Evolutionary conservation across 1,140 invertebrate species (phyloP).

Genomic region (Melipona quadrifasciata): DNA sequence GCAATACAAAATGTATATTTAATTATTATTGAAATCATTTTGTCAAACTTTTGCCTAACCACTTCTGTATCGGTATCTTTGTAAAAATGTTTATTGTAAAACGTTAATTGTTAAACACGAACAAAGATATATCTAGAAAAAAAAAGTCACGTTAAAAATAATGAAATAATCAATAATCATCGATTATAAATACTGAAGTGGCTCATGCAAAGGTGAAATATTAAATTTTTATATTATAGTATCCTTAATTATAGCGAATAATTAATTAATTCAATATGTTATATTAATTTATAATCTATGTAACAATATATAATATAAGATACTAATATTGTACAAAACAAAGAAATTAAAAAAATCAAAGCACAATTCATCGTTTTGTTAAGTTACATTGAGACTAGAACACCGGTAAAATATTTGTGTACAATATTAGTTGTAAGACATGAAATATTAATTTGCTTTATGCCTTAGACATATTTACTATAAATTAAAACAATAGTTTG

Average conservation of each 20-base stretch:
- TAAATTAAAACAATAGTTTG: constrained; percentile 71
- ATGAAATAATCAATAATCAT: not conserved
- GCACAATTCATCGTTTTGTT: constrained; percentile 59
- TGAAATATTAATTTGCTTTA: constrained; percentile 74
- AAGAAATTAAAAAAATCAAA: constrained; percentile 66
- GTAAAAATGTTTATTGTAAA: not conserved
- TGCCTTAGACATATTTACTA: constrained; percentile 74
- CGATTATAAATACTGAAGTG: constrained; percentile 20
- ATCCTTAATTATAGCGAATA: constrained; percentile 36
- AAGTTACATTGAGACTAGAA: constrained; percentile 58
- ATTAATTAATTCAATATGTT: constrained; percentile 45
- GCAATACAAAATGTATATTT: constrained; percentile 36
- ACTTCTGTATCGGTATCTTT: constrained; percentile 19
- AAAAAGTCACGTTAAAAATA: not conserved
- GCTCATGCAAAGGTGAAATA: constrained; percentile 49
- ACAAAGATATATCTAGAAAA: not conserved
- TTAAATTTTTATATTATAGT: constrained; percentile 50
- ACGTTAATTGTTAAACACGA: not conserved
- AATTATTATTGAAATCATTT: constrained; percentile 12
- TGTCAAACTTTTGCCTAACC: constrained; percentile 58
- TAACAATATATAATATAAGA: constrained; percentile 44
- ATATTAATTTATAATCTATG: constrained; percentile 38
- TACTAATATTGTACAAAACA: constrained; percentile 57
- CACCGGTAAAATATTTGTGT: constrained; percentile 65
- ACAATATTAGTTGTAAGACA: constrained; percentile 64